Evolutionary conservation across 2,888 invertebrate genomes (phyloP).

Genomic region (Pharmacophagus antenor): DNA sequence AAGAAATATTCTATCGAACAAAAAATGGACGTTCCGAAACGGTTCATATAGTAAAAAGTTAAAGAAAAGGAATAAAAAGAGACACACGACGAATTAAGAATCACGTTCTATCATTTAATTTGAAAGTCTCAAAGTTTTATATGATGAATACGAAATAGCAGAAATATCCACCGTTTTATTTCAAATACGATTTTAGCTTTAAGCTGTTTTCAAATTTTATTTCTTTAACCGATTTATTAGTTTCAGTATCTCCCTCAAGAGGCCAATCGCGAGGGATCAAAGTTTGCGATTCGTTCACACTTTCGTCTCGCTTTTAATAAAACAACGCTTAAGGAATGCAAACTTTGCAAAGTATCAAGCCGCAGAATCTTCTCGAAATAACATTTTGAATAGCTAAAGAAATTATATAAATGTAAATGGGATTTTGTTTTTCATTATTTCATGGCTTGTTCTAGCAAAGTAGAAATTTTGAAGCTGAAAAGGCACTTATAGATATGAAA

Average conservation of each 20-base stretch:
- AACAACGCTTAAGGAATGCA: slow-evolving; percentile 9
- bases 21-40: too few relatives aligned
- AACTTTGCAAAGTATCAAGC: slow-evolving; percentile 17
- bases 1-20: too few relatives aligned
- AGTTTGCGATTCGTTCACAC: slow-evolving; percentile 18
- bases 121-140: too few relatives aligned
- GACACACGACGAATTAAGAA: too few relatives aligned
- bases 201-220: background rate
- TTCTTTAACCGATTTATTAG: slow-evolving; percentile 6
- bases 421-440: slow-evolving; percentile 7
- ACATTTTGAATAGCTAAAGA: slow-evolving; percentile 11
- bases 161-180: background rate
- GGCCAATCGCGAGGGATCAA: slow-evolving; percentile 10
- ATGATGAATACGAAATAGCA: background rate
- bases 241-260: slow-evolving; percentile 1
- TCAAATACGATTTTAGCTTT: background rate
- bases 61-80: too few relatives aligned
- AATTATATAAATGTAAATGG: background rate
- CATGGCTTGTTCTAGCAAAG: background rate
- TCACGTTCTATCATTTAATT: too few relatives aligned
- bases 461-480: background rate
- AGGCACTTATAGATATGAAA: background rate
- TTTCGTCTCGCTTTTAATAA: slow-evolving; percentile 22
- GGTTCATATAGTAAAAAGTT: too few relatives aligned
- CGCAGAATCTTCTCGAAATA: slow-evolving; percentile 3